Base-by-base conservation (phyloP, 2,113 vertebrate genomes). In the Tyrannus savana region DNA sequence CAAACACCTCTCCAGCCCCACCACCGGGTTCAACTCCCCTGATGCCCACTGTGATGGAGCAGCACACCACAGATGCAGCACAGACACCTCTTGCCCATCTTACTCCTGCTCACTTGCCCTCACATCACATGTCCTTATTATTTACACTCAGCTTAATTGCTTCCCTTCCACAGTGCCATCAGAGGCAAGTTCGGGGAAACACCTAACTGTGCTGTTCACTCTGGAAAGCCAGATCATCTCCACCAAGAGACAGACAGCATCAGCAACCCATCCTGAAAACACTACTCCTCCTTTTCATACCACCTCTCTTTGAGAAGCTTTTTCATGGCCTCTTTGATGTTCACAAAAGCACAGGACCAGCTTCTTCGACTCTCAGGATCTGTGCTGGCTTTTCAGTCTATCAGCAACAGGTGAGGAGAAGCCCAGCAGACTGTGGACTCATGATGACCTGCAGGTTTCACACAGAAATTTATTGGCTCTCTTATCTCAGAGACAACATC, bases 31-130 rank as follows among this genome's bases (percentile, higher is more conserved):
- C 50, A 66, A 7, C 27, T 15, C 75, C 74, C 59, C 35, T 1
- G 3, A 42, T 28, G 41, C 30, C 11, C 63, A 37, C 13, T 4
- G 4, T 5, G 6, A 77, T 4, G 24, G 30, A 58, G 27, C 4
- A 3, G 47, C 9, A 56, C 0, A 12, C 4, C 2, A 2, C 7
- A 3, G 28, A 67, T 17, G 27, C 22, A 35, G n/a, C 42, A 66
- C 1, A 1, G 44, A 24, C 39, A 84, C 12, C 44, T 87, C 47
- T 28, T 60, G 12, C 33, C 31, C 62, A 18, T 31, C 62, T 68
- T 55, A 9, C 21, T 63, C 68, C 81, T 72, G 50, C n/a, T 42
- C 67, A 15, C 24, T 67, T 16, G 5, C 8, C 1, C 24, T 75
- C 66, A 53, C 1, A 0, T 10, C 25, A 17, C 1, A 1, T 5